A percentile compares a stretch with the other conserved stretches of the same genome.
phyloP scores from a whole-genome alignment of 2,113 vertebrate genomes.

The Ibidorhyncha struthersii region DNA sequence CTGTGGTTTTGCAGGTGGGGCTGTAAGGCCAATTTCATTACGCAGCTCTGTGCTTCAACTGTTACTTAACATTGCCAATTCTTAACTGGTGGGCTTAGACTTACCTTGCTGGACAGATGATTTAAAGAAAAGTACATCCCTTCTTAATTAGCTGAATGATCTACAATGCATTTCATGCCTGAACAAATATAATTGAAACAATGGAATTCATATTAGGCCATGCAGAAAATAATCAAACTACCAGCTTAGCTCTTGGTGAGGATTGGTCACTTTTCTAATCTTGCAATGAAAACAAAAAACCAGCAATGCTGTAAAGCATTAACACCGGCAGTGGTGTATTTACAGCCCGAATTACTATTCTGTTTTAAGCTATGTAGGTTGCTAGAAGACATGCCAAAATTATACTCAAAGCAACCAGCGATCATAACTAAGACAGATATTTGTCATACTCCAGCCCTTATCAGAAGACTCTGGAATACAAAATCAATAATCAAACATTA shows the following conservation, averaged over 20 bases:
- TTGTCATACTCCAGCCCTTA: background rate
- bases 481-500: background rate
- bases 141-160: background rate
- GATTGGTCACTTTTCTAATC: background rate
- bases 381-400: background rate
- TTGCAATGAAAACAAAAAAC: background rate
- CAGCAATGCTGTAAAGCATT: background rate
- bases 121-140: background rate
- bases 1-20: background rate
- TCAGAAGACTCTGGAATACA: background rate
- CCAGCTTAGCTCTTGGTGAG: background rate
- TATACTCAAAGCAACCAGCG: background rate
- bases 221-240: background rate
- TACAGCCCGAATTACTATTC: background rate
- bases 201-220: background rate
- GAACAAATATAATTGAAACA: slow-evolving; percentile 33
- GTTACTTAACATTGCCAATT: background rate
- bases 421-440: background rate
- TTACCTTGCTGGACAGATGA: background rate
- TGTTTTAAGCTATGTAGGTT: background rate
- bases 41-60: background rate
- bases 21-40: background rate
- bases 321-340: background rate
- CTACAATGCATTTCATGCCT: background rate
- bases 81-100: background rate